Conservation (phyloP, 2,113 vertebrate species). For the Calidris pugnax region DNA sequence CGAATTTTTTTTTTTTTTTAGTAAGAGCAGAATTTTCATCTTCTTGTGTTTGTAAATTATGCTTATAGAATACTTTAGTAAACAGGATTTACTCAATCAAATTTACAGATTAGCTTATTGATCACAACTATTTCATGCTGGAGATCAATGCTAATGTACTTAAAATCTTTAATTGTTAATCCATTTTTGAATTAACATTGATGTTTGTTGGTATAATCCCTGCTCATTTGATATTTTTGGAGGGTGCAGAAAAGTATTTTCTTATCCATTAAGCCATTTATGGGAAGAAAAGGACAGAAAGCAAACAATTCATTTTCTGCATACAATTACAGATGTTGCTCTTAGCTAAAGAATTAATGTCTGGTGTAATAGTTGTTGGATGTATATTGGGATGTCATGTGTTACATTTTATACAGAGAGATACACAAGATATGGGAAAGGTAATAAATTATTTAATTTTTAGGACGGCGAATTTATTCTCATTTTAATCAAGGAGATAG, state of each 20-base stretch:
- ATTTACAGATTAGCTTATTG: slow-evolving; percentile 92
- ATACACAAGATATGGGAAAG: background rate
- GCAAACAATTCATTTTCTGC: background rate
- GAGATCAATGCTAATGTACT: slow-evolving; percentile 91
- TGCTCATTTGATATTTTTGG: slow-evolving; percentile 52
- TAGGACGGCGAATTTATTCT: background rate
- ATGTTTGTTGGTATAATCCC: slow-evolving; percentile 68
- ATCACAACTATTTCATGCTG: slow-evolving; percentile 75
- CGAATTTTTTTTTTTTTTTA: background rate
- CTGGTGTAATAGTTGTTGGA: background rate
- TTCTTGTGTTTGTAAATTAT: slow-evolving; percentile 75
- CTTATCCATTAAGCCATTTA: slow-evolving; percentile 19
- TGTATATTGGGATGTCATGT: background rate
- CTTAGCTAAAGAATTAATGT: background rate
- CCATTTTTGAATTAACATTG: slow-evolving; percentile 85
- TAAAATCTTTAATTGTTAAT: slow-evolving; percentile 81
- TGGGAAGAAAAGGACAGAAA: background rate
- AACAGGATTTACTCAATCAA: slow-evolving; percentile 90
- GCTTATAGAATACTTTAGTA: slow-evolving; percentile 75
- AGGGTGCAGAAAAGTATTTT: slow-evolving; percentile 13
- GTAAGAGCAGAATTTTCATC: slow-evolving; percentile 4
- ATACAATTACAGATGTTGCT: background rate
- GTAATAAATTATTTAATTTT: background rate
- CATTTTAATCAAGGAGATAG: background rate
- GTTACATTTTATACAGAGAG: background rate